These are phyloP conservation scores for Drosophila kurseongensis DNA, from an alignment of 1,140 invertebrate species.

Conservation along the genomic window DNA sequence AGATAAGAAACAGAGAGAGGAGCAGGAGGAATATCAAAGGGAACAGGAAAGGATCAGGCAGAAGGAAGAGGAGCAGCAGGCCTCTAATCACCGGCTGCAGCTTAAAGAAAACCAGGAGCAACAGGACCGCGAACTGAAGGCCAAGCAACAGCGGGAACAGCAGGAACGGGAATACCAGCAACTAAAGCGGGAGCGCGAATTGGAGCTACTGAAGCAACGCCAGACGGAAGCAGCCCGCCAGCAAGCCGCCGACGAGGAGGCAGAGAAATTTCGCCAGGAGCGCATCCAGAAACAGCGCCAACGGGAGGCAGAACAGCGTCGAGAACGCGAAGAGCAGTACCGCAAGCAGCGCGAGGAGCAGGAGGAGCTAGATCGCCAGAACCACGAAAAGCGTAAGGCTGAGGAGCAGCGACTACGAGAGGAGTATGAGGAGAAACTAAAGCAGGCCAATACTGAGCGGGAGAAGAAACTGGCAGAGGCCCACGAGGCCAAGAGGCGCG, in stretches of 20 bases:
- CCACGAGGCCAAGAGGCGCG: constrained; percentile 66
- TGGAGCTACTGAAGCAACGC: constrained; percentile 51
- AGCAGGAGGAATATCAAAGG: constrained; percentile 3
- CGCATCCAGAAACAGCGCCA: constrained; percentile 58
- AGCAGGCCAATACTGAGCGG: constrained; percentile 62
- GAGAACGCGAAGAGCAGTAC: constrained; percentile 48
- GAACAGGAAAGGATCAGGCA: constrained; percentile 24
- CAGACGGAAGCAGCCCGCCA: constrained; percentile 51
- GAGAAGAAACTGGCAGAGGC: constrained; percentile 67
- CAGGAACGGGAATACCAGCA: constrained; percentile 36
- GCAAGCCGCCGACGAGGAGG: constrained; percentile 50
- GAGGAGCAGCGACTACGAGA: constrained; percentile 58
- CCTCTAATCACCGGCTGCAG: constrained; percentile 22
- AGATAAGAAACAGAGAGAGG: not conserved
- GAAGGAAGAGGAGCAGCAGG: constrained; percentile 26
- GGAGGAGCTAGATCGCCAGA: constrained; percentile 49
- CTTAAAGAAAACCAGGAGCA: constrained; percentile 30
- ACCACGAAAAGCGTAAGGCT: constrained; percentile 52
- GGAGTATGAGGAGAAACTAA: constrained; percentile 61
- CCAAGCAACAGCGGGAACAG: constrained; percentile 29
- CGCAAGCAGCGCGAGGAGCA: constrained; percentile 56
- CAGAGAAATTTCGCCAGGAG: constrained; percentile 42
- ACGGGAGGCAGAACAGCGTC: constrained; percentile 54
- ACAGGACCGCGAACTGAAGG: constrained; percentile 25
- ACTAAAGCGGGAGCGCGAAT: constrained; percentile 35